Conservation (phyloP, 1,140 invertebrate species). For the Drosophila littoralis region DNA sequence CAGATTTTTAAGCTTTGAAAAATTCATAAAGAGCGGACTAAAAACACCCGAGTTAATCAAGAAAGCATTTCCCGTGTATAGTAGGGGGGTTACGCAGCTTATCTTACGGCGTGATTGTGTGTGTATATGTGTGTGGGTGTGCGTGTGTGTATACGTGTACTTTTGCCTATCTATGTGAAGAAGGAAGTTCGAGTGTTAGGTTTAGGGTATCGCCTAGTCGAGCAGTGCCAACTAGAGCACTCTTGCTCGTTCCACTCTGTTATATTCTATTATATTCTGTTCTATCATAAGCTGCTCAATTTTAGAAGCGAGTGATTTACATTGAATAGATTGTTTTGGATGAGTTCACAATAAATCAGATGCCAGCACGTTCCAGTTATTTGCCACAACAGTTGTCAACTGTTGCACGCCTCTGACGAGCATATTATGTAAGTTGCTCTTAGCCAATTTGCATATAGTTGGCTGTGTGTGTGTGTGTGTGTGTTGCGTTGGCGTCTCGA, state of each 20-base stretch:
- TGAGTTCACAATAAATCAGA: conserved; percentile 13
- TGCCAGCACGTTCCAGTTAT: conserved; percentile 2
- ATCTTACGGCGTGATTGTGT: no score
- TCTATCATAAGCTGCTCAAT: neutral
- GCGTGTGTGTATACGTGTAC: no score
- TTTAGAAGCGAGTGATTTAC: neutral
- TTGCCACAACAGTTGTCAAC: conserved; percentile 35
- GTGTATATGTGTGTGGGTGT: no score
- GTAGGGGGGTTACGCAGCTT: no score
- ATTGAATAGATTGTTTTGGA: neutral
- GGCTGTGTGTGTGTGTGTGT: conserved; percentile 16
- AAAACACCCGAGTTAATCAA: no score
- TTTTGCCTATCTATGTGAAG: no score
- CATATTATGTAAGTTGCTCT: conserved; percentile 57
- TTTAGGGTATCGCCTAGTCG: no score
- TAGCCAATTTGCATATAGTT: conserved; percentile 72
- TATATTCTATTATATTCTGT: neutral
- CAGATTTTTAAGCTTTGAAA: no score
- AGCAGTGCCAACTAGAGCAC: no score
- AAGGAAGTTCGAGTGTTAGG: no score
- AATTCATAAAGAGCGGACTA: no score
- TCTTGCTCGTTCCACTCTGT: neutral
- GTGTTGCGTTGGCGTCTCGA: conserved; percentile 65
- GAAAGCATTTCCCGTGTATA: no score
- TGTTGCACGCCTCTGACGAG: conserved; percentile 31